Conservation (phyloP, 2,888 invertebrate species). For the Cecidostiba fungosa region DNA sequence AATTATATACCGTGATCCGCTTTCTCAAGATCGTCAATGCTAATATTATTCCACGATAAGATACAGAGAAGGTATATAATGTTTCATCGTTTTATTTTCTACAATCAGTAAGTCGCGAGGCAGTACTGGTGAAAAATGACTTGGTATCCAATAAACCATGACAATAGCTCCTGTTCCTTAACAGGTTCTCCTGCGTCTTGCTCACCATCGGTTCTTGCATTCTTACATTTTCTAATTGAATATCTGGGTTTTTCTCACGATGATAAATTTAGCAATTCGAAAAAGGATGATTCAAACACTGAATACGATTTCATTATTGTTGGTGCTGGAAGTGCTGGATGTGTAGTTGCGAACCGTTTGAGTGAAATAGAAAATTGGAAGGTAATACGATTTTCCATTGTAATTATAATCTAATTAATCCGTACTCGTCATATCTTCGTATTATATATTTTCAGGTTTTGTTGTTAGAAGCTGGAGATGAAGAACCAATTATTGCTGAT, state of each 20-base stretch:
- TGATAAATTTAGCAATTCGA: background rate
- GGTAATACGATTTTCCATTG: conserved; percentile 67
- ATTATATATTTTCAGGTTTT: conserved; percentile 80
- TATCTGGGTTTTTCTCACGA: conserved; percentile 23
- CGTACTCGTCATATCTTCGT: background rate
- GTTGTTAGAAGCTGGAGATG: conserved; percentile 84
- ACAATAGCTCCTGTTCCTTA: background rate
- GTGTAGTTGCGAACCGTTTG: conserved; percentile 81
- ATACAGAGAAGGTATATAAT: background rate
- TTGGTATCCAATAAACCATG: background rate
- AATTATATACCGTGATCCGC: no score
- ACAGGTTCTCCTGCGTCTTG: background rate
- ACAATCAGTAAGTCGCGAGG: background rate
- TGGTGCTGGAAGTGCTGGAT: no score
- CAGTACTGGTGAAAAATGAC: background rate
- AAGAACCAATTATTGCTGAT: conserved; percentile 84
- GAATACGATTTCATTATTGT: conserved; percentile 74
- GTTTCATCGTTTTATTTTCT: background rate
- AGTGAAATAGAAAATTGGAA: conserved; percentile 80
- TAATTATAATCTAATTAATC: background rate
- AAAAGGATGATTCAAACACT: background rate
- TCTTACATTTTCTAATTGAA: background rate
- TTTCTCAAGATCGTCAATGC: background rate
- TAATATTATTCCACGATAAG: background rate
- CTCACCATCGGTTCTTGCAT: background rate